Base-by-base conservation (phyloP, 2,797 vertebrate species). In the Clarias fuscus region DNA sequence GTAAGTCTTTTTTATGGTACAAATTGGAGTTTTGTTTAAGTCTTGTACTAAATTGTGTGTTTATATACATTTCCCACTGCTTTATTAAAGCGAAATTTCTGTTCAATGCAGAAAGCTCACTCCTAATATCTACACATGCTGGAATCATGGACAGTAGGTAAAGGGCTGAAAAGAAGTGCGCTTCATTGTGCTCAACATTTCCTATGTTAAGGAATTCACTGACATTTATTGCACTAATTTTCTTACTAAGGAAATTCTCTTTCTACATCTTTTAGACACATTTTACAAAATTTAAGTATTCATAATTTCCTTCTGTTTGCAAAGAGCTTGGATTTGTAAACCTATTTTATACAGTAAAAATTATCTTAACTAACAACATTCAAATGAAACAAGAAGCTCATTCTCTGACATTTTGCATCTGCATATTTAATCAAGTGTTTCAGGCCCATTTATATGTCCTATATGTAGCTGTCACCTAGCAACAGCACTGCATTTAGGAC, bases 401-500 rank as follows among this genome's bases (percentile, higher is more conserved):
- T 61, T 78, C 59, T 70, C 24, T 86, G 85, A 56, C 27, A 61
- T 68, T 58, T 48, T 83, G 64, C 53, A 80, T 81, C 22, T 40
- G 59, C 20, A 18, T 70, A 70, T 58, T 86, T 22, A 77, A 84
- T 33, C 82, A 81, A 67, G 76, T 84, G 62, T n/a, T 85, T 78
- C 76, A 84, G 83, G 43, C 80, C 67, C 86, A 82, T 88, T 88
- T 84, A 73, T 77, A 81, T 88, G 85, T 85, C 72, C 86, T 88
- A 86, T 48, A 72, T 82, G 87, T 43, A 83, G 83, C 89, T 1
- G 94, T 96, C 93, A 88, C 95, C 93, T 93, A 94, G 95, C 94
- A 96, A 96, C 94, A 89, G 68, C 88, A 92, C 92, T 94, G 92
- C 91, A 93, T 95, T 93, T 94, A 94, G 92, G 93, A 88, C 86